Evolutionary conservation across 2,888 invertebrate genomes (phyloP), one percentile per base, ranked within the genome.

Genomic region (Periphyllus acericola): DNA sequence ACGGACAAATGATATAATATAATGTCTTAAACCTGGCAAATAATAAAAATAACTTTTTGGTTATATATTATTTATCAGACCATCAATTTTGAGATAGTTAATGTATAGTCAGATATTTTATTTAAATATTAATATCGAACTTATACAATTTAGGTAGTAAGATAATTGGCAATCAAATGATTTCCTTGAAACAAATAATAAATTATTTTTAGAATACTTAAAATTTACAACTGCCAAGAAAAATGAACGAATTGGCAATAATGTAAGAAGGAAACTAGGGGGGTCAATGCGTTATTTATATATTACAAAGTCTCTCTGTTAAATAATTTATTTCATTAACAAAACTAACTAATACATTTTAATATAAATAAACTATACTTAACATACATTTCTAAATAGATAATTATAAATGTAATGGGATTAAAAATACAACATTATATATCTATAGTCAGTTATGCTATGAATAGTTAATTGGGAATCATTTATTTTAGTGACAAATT

Each of bases 171-270:
- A 85, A 78, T 85, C 29, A 68, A 83, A 83, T 68, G 21, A 68
- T 85, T 85, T 46, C 84, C 76, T 85, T 85, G 84, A 85, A 85
- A 85, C 46, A 78, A 46, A 78, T 76, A 76, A 76, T 66, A 46
- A 46, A 46, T 78, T 85, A 85, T 78, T 85, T 85, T 78, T 85
- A 85, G 84, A 85, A 78, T 34, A 68, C 46, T 25, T n/a, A 9
- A 68, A 85, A 85, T 85, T 52, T 78, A 19, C n/a, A 17, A 85
- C 68, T 85, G 84, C 84, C 84, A 85, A 85, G 46, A 60, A 85
- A 83, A 60, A 66, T 34, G 71, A 84, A 60, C 11, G 14, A 60
- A 86, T 81, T 87, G 82, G 79, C 87, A 87, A 52, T 78, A 78
- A 68, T 68, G 19, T 75, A 78, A 6, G 21, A 71, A n/a, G 6